Evolutionary conservation across 1,140 invertebrate genomes (phyloP).

Genomic region (Argopecten irradians): DNA sequence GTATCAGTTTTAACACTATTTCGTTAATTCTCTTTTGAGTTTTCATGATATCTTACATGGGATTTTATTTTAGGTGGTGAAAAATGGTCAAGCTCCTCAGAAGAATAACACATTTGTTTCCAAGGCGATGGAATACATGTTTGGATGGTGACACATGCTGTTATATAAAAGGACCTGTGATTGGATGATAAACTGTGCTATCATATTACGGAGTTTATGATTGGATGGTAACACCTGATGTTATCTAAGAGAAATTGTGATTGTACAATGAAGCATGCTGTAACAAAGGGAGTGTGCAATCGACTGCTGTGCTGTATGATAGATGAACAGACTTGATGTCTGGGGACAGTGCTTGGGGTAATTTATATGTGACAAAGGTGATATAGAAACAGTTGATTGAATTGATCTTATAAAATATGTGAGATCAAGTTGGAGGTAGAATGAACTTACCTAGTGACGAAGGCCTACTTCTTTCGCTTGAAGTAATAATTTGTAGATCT

Average conservation of each 20-base stretch:
- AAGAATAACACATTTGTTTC: constrained; percentile 53
- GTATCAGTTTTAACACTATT: too few species aligned
- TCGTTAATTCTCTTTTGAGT: too few species aligned
- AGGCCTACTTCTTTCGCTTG: too few species aligned
- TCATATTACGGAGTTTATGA: too few species aligned
- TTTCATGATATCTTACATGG: neutral
- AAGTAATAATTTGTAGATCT: too few species aligned
- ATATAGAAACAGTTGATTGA: neutral
- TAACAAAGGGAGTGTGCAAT: neutral
- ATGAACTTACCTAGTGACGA: neutral
- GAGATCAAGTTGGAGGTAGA: neutral
- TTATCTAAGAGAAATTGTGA: too few species aligned
- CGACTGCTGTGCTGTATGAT: neutral
- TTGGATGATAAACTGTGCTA: neutral
- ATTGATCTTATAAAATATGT: neutral
- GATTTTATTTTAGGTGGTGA: constrained; percentile 39
- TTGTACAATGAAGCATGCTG: neutral
- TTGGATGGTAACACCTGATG: too few species aligned
- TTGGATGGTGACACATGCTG: constrained; percentile 50
- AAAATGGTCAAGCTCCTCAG: constrained; percentile 51
- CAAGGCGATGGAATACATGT: constrained; percentile 59
- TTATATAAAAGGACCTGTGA: neutral
- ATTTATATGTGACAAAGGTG: neutral
- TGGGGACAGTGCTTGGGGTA: neutral
- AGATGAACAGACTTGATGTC: neutral